Evolutionary conservation across 2,888 invertebrate species (phyloP).

Genomic region (Uloborus plumipes): DNA sequence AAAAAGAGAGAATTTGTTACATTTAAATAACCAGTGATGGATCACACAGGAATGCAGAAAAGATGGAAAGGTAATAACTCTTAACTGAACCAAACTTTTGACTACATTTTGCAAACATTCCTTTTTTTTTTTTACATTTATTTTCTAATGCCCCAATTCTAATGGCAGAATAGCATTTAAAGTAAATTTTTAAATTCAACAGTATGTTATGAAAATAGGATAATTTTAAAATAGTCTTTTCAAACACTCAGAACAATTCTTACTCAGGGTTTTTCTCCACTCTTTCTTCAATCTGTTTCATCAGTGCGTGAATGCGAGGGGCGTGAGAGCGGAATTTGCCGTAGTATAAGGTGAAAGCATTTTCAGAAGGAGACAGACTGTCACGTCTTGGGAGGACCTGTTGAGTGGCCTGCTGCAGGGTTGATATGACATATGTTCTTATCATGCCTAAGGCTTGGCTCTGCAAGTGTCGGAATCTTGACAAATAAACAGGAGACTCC

Average conservation of each 20-base stretch:
- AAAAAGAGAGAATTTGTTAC: no score
- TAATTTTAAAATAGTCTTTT: background rate
- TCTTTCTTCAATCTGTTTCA: constrained; percentile 85
- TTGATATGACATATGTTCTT: constrained; percentile 82
- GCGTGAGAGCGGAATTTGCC: constrained; percentile 96
- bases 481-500: constrained; percentile 85
- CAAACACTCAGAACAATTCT: constrained; percentile 68
- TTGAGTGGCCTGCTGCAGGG: constrained; percentile 84
- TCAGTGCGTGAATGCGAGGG: constrained; percentile 84
- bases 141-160: no score
- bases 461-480: constrained; percentile 87
- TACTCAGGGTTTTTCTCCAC: constrained; percentile 82
- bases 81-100: no score
- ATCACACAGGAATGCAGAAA: no score
- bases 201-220: background rate
- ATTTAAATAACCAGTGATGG: no score
- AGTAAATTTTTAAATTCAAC: no score
- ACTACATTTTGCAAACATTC: no score
- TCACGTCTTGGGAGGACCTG: constrained; percentile 75
- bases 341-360: constrained; percentile 85
- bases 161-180: no score
- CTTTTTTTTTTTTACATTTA: no score
- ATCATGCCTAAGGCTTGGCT: constrained; percentile 84
- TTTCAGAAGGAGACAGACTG: constrained; percentile 70
- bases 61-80: no score